Base-by-base conservation (phyloP, 1,140 invertebrate species). In the Sinella curviseta region DNA sequence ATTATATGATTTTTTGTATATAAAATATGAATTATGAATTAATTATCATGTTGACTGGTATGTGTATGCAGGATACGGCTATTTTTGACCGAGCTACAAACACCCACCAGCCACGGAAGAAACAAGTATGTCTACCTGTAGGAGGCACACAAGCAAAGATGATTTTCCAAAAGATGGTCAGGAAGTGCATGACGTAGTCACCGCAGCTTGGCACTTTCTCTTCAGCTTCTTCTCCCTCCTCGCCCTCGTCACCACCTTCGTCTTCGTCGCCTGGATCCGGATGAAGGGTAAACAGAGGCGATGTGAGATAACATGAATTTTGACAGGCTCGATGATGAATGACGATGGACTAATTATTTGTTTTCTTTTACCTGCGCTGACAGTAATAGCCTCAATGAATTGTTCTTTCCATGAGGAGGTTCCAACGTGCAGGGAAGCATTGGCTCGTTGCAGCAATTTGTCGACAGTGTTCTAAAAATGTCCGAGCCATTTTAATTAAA, bases 391-490 rank as follows among this genome's bases (percentile, higher is more conserved):
- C 87, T 98, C 97, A 83, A 95, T 90, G 86, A 99, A 99, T 88
- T 99, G 97, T 87, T 99, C 97, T 87, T 94, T 96, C 98, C 98
- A 99, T 0, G 96, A 97, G 20, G 95, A 97, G 24, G 97, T 97
- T 35, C 97, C 97, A 70, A 99, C 93, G 67, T 97, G 91, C 80
- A 97, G 90, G 8, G 96, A 97, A 30, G 95, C 94, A 87, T 98
- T 98, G 31, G 96, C 96, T 85, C 97, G 93, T 89, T 98, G 95
- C 78, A 99, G 93, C 85, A 99, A 90, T 88, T 98, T 98, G 88
- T 99, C 97, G 67, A 99, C 97, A 67, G 97, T 97, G 87, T 95
- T 97, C 95, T 97, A 90, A 48, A 20, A 48, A 48, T 48, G 39
- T 48, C n/a, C n/a, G n/a, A n/a, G n/a, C n/a, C n/a, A n/a, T 48